Base-by-base conservation (phyloP, 2,113 vertebrate genomes). In the Montifringilla adamsi region DNA sequence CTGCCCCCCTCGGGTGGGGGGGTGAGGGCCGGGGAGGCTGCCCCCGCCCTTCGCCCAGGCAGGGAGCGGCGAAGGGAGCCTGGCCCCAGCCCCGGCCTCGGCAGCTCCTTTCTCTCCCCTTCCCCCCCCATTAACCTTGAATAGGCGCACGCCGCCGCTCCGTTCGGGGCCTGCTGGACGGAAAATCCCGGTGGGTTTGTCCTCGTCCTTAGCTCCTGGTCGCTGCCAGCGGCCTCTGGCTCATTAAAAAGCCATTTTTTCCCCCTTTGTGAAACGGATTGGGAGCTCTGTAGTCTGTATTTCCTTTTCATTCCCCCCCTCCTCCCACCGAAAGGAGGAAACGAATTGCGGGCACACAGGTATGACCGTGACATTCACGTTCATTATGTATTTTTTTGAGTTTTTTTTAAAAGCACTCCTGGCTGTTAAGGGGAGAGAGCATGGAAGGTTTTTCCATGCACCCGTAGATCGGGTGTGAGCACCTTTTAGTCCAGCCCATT, bases 51-150 rank as follows among this genome's bases (percentile, higher is more conserved):
- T n/a, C 27, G 43, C 37, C 37, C 49, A 7, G 66, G 67, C 33
- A 31, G 39, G 46, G 31, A 62, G 72, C 84, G 49, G 53, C 59
- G 83, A 37, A 66, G 50, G 27, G 70, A 86, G 66, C 64, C 62
- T 44, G 31, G 85, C 81, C 73, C 49, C 49, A 39, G 77, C 92
- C 87, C 60, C 77, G 67, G 80, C 68, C 50, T 90, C 92, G 79
- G 91, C 89, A 43, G 95, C 89, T 94, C 80, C 75, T 91, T 79
- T 88, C 90, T 68, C 90, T 89, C 92, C 37, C 68, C 88, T 44
- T 76, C 60, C 68, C 67, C 77, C 37, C 52, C 93, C 95, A 89
- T 96, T 98, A 97, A 97, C 96, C 97, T 97, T 97, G 97, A 97
- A 81, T 97, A 92, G 91, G 87, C 96, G 81, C 92, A 94, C 84